These are phyloP conservation scores for Nephila pilipes DNA, from an alignment of 1,140 invertebrate genomes.

Conservation along the genomic window DNA sequence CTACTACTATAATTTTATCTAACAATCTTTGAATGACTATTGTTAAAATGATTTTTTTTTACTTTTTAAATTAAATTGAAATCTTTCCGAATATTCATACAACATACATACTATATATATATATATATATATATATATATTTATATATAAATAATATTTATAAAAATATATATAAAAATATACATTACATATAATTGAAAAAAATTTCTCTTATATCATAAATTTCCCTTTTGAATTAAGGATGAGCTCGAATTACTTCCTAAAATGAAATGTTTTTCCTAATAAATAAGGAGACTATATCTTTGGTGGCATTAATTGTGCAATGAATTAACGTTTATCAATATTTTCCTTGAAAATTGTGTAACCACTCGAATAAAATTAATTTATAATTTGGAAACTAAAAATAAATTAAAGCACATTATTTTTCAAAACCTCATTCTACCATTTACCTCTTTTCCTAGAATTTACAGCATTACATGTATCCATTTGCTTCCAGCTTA, in stretches of 20 bases:
- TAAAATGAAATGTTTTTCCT: neutral
- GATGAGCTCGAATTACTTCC: neutral
- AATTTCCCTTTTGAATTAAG: too few relatives aligned
- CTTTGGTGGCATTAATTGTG: neutral
- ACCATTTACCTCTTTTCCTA: neutral
- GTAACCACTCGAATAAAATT: neutral
- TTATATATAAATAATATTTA: too few relatives aligned
- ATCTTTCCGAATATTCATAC: too few relatives aligned
- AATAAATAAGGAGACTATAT: neutral
- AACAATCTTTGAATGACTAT: too few relatives aligned
- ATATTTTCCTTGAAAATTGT: slow-evolving; percentile 3
- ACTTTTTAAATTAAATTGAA: too few relatives aligned
- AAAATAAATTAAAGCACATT: neutral
- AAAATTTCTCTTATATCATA: too few relatives aligned
- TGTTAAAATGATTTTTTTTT: too few relatives aligned
- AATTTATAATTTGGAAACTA: neutral
- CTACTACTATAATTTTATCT: too few relatives aligned
- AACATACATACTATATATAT: too few relatives aligned
- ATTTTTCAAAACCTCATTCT: neutral
- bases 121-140: too few relatives aligned
- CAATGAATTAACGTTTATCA: slow-evolving; percentile 31
- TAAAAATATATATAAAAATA: too few relatives aligned
- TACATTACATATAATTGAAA: too few relatives aligned
- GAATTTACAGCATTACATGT: neutral
- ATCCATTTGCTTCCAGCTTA: neutral